phyloP scores from a whole-genome alignment of 1,140 invertebrate species.

The Vanessa atalanta region DNA sequence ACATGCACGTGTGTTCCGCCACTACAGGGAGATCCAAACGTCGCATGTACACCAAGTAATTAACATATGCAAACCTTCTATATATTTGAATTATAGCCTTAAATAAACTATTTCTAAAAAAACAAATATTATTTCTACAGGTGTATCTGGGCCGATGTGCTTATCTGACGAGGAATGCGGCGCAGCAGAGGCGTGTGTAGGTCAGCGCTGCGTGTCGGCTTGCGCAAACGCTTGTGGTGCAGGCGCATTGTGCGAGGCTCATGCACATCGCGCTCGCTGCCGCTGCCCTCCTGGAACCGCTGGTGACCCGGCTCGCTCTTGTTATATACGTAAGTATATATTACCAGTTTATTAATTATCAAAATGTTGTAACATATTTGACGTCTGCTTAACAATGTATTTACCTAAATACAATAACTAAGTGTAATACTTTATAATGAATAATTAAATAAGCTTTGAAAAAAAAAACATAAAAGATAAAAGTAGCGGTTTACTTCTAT shows the following conservation, averaged over 20 bases:
- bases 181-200: constrained; percentile 88
- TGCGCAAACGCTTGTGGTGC: constrained; percentile 90
- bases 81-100: too few species aligned
- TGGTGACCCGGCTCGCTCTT: constrained; percentile 91
- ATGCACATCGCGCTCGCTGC: constrained; percentile 88
- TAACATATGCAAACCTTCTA: background rate
- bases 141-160: constrained; percentile 83
- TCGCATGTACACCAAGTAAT: constrained; percentile 88
- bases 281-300: constrained; percentile 91
- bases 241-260: constrained; percentile 88
- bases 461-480: too few species aligned
- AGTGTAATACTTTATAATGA: too few species aligned
- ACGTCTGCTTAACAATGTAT: too few species aligned
- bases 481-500: too few species aligned
- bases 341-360: background rate
- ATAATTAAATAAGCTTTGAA: too few species aligned
- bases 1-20: constrained; percentile 88
- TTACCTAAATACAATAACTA: too few species aligned
- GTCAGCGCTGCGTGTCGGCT: constrained; percentile 88
- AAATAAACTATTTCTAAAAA: background rate
- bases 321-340: constrained; percentile 88
- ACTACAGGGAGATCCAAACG: constrained; percentile 89
- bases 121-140: constrained; percentile 42
- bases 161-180: constrained; percentile 87
- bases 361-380: background rate